Base-by-base conservation (phyloP, 2,888 invertebrate genomes). In the Spialia ferax region DNA sequence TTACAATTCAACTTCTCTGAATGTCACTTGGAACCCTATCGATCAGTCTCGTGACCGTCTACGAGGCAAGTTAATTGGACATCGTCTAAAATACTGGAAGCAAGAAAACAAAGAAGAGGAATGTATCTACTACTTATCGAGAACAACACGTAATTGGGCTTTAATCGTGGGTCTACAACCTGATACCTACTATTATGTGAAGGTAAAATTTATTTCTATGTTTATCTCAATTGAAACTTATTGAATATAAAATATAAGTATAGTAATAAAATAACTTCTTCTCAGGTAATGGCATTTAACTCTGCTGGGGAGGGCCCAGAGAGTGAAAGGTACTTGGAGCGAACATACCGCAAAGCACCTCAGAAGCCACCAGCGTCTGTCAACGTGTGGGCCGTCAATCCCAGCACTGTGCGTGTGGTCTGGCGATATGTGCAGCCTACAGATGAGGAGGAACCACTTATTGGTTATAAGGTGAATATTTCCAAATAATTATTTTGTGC, bases 281-380 rank as follows among this genome's bases (percentile, higher is more conserved):
- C 72, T 8, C 65, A 93, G 93, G 93, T 98, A 1, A 99, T 99
- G 98, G 99, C 98, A 0, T 99, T 98, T 81, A 99, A 99, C 92
- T 96, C 97, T 0, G 99, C 99, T 3, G 99, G 99, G 1, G 98
- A 98, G 87, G 99, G 99, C 3, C 98, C 98, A 0, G 99, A 99
- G 85, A 98, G 98, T 90, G 98, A 99, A 93, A 95, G 97, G 50
- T 98, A 95, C 83, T 89, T 97, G 72, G 98, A 98, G 87, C 95
- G 98, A 70, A 98, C 98, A 10, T 98, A 96, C 88, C 96, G 97
- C 63, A 97, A 97, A 90, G 98, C 99, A 5, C 99, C 99, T 0
- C 97, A 98, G 83, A 98, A 98, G 87, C 98, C 99, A 22, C 99
- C 99, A 1, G 97, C 98, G 0, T 97, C 99, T 7, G 99, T 99